These are phyloP conservation scores for Philotrypesis tridentata DNA, from an alignment of 1,140 invertebrate species.

Conservation along the genomic window DNA sequence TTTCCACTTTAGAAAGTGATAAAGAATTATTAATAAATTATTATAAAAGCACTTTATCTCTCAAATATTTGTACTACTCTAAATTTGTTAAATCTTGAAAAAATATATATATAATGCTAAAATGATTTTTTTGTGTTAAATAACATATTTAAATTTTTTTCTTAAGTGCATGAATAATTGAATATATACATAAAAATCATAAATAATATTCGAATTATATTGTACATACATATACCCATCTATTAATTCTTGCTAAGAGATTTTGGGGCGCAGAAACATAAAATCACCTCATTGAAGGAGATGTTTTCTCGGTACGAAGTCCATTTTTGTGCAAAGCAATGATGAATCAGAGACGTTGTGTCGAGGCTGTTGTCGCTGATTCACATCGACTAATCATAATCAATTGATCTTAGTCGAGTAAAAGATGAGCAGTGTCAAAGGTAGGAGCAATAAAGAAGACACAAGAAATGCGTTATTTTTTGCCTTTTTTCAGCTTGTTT, in stretches of 20 bases:
- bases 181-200: not conserved
- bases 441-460: not conserved
- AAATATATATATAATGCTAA: too few relatives aligned
- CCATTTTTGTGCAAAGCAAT: not conserved
- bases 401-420: not conserved
- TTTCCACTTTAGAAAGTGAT: not conserved
- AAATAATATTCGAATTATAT: too few relatives aligned
- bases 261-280: too few relatives aligned
- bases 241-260: too few relatives aligned
- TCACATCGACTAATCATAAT: slow-evolving; percentile 20
- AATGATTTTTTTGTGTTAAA: too few relatives aligned
- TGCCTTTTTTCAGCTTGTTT: slow-evolving; percentile 15
- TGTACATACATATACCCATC: too few relatives aligned
- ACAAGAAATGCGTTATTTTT: not conserved
- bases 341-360: slow-evolving; percentile 11
- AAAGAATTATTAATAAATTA: not conserved
- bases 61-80: not conserved
- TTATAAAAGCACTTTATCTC: not conserved
- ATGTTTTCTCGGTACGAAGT: not conserved
- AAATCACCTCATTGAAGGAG: not conserved
- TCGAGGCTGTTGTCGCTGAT: slow-evolving; percentile 8
- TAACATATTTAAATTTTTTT: too few relatives aligned
- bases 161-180: too few relatives aligned
- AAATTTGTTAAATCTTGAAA: not conserved
- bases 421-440: not conserved